A percentile compares a stretch with the other conserved stretches of the same genome.
Conservation (phyloP, 2,888 invertebrate species). For the Thecocarcelia acutangulata region DNA sequence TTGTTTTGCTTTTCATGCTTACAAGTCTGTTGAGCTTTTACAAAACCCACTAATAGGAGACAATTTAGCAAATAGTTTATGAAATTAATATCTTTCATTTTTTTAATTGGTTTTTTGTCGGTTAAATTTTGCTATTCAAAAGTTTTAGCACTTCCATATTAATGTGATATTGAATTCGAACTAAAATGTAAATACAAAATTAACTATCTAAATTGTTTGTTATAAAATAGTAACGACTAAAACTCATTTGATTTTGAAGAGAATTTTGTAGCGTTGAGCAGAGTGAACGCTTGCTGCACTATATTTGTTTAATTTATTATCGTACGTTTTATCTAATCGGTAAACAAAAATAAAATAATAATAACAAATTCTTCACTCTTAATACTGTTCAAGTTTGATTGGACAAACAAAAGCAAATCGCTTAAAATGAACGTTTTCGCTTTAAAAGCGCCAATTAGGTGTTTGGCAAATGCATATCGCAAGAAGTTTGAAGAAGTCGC, state of each 20-base stretch:
- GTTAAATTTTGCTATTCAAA: not conserved
- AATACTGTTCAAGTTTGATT: too few species aligned
- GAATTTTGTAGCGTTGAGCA: not conserved
- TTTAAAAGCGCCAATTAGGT: too few species aligned
- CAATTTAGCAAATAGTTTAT: not conserved
- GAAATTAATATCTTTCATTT: constrained; percentile 7
- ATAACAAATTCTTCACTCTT: too few species aligned
- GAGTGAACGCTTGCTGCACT: not conserved
- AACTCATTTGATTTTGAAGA: not conserved
- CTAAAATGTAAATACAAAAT: constrained; percentile 22
- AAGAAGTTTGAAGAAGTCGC: too few species aligned
- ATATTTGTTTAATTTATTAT: constrained; percentile 41
- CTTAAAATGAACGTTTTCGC: too few species aligned
- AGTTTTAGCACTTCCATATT: constrained; percentile 19
- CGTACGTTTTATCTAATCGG: constrained; percentile 44
- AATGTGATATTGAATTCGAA: constrained; percentile 15
- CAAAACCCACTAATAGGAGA: not conserved
- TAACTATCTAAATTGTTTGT: not conserved
- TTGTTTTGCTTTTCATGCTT: constrained; percentile 22
- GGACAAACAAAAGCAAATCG: too few species aligned
- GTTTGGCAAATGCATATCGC: too few species aligned
- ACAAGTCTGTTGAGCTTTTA: constrained; percentile 28
- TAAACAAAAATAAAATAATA: not conserved
- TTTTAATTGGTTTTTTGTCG: constrained; percentile 13
- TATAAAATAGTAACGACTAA: constrained; percentile 3